phyloP scores from a whole-genome alignment of 2,797 vertebrate species.

The Momotus momota region DNA sequence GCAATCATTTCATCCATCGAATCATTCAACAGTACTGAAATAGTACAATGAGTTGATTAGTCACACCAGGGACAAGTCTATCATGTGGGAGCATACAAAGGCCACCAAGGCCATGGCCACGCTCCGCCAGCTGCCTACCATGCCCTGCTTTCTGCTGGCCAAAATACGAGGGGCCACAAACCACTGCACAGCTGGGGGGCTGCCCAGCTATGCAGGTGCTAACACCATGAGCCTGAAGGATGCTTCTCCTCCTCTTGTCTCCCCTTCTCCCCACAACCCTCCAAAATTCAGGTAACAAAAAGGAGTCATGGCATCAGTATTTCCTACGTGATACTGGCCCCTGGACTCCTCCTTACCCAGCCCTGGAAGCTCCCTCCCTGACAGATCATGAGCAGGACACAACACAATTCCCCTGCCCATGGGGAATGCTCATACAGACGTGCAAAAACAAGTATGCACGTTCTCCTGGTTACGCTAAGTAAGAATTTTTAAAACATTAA shows the following conservation, averaged over 20 bases:
- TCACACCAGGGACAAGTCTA: background rate
- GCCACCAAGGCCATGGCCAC: accelerated
- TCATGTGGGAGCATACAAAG: accelerated
- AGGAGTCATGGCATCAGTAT: accelerated
- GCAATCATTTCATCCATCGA: background rate
- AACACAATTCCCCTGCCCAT: accelerated
- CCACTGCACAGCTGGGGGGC: accelerated
- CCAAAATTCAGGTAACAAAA: background rate
- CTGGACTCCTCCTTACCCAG: background rate
- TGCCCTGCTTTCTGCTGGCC: accelerated
- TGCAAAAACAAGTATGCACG: background rate
- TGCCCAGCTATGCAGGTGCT: accelerated
- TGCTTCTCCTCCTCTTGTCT: background rate
- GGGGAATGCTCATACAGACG: background rate
- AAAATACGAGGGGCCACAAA: accelerated
- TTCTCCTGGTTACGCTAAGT: conserved; percentile 65
- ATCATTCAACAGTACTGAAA: background rate
- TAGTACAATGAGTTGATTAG: background rate
- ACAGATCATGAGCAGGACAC: accelerated
- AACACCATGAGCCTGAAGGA: accelerated
- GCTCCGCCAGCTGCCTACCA: accelerated
- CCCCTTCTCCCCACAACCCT: too few relatives aligned
- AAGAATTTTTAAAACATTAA: conserved; percentile 77
- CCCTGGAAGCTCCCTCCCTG: background rate
- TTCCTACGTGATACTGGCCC: accelerated